Conservation (phyloP, 2,888 invertebrate species). For the Clistopyga incitator region DNA sequence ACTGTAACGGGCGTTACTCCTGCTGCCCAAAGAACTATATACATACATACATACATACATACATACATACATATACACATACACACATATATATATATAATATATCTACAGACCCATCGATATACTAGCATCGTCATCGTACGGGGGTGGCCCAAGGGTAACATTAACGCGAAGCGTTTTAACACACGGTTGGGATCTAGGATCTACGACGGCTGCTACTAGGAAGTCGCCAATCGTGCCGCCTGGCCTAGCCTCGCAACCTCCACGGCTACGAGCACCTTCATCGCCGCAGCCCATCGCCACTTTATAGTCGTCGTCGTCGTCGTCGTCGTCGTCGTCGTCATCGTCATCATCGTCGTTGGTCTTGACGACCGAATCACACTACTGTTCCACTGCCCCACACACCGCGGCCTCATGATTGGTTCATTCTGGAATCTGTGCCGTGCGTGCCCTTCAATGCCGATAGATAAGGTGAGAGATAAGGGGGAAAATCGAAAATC, state of each 20-base stretch:
- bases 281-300: neutral
- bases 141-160: slow-evolving; percentile 23
- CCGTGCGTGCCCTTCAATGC: slow-evolving; percentile 98
- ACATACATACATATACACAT: no score
- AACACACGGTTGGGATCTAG: neutral
- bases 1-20: slow-evolving; percentile 19
- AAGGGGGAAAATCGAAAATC: neutral
- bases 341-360: slow-evolving; percentile 72
- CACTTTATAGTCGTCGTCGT: slow-evolving; percentile 58
- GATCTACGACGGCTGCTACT: slow-evolving; percentile 32
- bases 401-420: slow-evolving; percentile 90
- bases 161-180: neutral
- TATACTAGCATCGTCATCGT: slow-evolving; percentile 18
- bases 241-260: slow-evolving; percentile 30
- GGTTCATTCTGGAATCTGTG: slow-evolving; percentile 99
- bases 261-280: neutral
- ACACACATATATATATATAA: slow-evolving; percentile 4
- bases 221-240: slow-evolving; percentile 38
- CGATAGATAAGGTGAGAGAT: slow-evolving; percentile 95
- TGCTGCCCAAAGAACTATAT: neutral
- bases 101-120: slow-evolving; percentile 4
- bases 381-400: slow-evolving; percentile 82
- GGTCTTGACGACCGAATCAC: slow-evolving; percentile 78
- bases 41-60: slow-evolving; percentile 5
- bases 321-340: slow-evolving; percentile 69